Base-by-base conservation (phyloP, 2,797 vertebrate species). In the Lithobates pipiens region DNA sequence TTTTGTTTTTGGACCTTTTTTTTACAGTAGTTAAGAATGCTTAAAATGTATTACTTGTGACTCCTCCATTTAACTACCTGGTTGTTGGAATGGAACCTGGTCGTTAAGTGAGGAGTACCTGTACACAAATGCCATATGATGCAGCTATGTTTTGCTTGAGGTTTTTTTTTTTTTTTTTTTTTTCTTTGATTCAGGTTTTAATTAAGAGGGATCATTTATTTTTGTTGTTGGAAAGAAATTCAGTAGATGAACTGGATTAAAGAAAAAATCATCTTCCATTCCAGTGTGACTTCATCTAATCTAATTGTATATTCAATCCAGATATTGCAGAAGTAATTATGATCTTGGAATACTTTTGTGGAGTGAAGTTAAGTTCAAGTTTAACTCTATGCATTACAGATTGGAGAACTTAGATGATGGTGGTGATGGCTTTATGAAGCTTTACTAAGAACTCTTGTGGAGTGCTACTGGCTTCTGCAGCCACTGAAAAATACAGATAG, bases 201-300 rank as follows among this genome's bases (percentile, higher is more conserved):
- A 85, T 80, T 85, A 80, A 80, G 42, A 16, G 23, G 69, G 73
- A 80, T 80, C 32, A 29, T 75, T 63, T 32, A 54, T 74, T 57
- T 57, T 63, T 65, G 3, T 44, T 76, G n/a, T 70, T 80, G 63
- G 57, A 80, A 85, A 50, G 72, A 34, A 27, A 29, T 69, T 79
- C 39, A 67, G 68, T 67, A 74, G 69, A 69, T 76, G 32, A 80
- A 69, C 8, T 27, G 72, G 63, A 76, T 81, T 42, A 57, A 80
- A 67, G 71, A 85, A 80, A 75, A 46, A 36, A 50, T 3, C n/a
- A 25, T 70, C 61, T 70, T 80, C 72, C 67, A 25, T 80, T 85
- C 63, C 71, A 81, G 21, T 61, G 72, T 85, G 77, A 85, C 78
- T 75, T 85, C 61, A 85, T 85, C 44, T 81, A 46, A 80, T 80